Evolutionary conservation across 2,888 invertebrate genomes (phyloP), one percentile per base, ranked within the genome.

Genomic region (Drosophila helvetica): DNA sequence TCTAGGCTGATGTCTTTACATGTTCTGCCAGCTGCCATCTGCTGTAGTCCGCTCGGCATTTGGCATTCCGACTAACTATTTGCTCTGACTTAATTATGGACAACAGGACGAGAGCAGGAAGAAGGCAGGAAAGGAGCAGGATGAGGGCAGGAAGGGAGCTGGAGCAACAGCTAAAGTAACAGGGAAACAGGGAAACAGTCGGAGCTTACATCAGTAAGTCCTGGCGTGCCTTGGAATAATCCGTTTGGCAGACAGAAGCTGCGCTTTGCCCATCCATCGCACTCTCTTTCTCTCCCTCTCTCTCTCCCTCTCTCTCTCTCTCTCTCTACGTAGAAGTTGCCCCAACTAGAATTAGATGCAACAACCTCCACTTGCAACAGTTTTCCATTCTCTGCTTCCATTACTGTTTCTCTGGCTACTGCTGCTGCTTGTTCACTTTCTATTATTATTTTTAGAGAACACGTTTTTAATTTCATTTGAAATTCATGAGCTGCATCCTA

Each of bases 391-490:
- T 47, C 43, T 48, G 18, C 46, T 67, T 45, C 48, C 47, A 30
- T 27, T 71, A 57, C 57, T 68, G 67, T 74, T 79, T 61, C 73
- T 73, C 48, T 50, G 27, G 38, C 38, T 38, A 6, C 6, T 38
- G 5, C 6, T 38, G 38, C 38, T 2, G 15, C 38, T 38, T 38
- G 38, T 38, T 38, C 38, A 38, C 38, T 38, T 38, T 38, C 42
- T 48, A 43, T 71, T 56, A 56, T 46, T 69, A 57, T 64, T 64
- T 73, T 58, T 38, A 25, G 57, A n/a, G 25, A 69, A 56, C 68
- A 76, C 62, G 72, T 66, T 77, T 82, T 80, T 85, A 81, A 85
- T 86, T 83, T 80, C 67, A 83, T 86, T 78, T 78, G 33, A 77
- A 86, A 86, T 83, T 83, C 80, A 83, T 86, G 83, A 80, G 60